Conservation (phyloP, 2,888 invertebrate species). For the Phytoseiulus persimilis region DNA sequence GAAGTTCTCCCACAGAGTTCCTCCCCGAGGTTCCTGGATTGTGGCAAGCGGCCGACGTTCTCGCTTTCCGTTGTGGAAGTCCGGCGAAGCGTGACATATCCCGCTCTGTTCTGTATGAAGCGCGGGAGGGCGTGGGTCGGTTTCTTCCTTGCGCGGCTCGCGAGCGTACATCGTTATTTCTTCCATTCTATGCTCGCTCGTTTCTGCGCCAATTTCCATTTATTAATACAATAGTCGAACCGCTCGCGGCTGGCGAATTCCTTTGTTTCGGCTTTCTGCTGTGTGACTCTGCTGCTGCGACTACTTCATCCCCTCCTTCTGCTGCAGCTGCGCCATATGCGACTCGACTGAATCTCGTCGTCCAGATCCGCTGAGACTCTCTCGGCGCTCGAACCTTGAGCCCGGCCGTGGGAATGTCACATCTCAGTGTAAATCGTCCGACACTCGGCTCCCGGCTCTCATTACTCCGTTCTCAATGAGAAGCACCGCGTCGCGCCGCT, state of each 20-base stretch:
- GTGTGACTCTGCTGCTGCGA: not conserved
- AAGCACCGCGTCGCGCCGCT: not conserved
- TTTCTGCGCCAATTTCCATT: not conserved
- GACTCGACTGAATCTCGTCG: not conserved
- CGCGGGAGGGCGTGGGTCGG: not conserved
- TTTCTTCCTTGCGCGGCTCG: not conserved
- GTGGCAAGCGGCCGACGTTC: not conserved
- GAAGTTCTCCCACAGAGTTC: not conserved
- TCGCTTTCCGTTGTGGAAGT: not conserved
- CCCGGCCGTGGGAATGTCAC: not conserved
- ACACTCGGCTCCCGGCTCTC: not conserved
- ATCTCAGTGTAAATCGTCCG: not conserved
- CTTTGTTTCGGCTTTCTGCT: not conserved
- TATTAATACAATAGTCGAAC: not conserved
- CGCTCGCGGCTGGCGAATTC: not conserved
- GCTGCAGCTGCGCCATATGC: not conserved
- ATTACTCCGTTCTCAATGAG: not conserved
- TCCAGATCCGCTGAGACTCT: not conserved
- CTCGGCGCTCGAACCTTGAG: not conserved
- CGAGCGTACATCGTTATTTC: not conserved
- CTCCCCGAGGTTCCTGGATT: not conserved
- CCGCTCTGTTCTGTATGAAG: not conserved
- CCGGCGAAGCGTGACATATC: not conserved
- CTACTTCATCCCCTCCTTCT: not conserved
- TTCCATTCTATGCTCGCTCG: not conserved